Evolutionary conservation across 2,888 invertebrate species (phyloP), one percentile per base, ranked within the genome.

Genomic region (Ophraella communa): DNA sequence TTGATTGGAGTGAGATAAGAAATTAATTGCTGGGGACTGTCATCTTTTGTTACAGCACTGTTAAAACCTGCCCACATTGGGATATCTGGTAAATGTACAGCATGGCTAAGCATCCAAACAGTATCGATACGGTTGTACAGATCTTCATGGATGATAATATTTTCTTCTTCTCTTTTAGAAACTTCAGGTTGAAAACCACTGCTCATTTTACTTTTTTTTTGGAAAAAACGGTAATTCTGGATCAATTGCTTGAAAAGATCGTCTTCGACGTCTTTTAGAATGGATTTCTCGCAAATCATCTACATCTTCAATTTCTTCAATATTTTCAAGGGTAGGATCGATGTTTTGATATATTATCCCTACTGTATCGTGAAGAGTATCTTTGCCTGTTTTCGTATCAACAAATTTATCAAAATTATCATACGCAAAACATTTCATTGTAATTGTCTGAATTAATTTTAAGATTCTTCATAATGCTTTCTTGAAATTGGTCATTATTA

Each of bases 381-480:
- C 72, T 64, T 73, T 72, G 30, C 71, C 72, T 20, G 66, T 51
- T 17, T 49, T 51, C 11, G 74, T 75, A 17, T 75, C 74, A 21
- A 74, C 71, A 53, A 71, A 75, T 11, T 73, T 60, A 39, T 72
- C 74, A 45, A 70, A 73, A 68, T 77, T 77, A 62, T 77, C 74
- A 61, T 73, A 76, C 21, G 77, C 33, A 1, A 33, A 1, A 4
- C 33, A 10, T 1, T 39, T 27, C n/a, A n/a, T n/a, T n/a, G n/a
- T n/a, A n/a, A n/a, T n/a, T n/a, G n/a, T n/a, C n/a, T n/a, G n/a
- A n/a, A n/a, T n/a, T n/a, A n/a, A n/a, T n/a, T n/a, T n/a, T n/a
- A n/a, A n/a, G n/a, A n/a, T n/a, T n/a, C n/a, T n/a, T n/a, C n/a
- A n/a, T n/a, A n/a, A n/a, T n/a, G n/a, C n/a, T n/a, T n/a, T n/a